A percentile compares a stretch with the other conserved stretches of the same genome.
Conservation (phyloP, 64 coral and sea anemone genomes). For the Porites australiensis region DNA sequence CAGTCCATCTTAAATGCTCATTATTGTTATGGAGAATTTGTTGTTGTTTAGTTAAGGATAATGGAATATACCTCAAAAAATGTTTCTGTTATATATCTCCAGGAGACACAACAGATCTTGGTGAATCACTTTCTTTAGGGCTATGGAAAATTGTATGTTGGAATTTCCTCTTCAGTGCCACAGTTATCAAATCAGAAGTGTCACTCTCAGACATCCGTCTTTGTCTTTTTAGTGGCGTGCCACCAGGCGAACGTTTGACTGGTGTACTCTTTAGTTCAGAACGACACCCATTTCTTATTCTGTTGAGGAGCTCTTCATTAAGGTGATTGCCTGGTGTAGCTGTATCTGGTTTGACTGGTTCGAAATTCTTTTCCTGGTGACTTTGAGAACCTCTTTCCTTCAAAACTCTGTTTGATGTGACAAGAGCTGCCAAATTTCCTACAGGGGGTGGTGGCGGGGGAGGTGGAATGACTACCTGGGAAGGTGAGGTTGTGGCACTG, state of each 20-base stretch:
- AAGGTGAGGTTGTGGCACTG: constrained; percentile 4
- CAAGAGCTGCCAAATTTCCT: background rate
- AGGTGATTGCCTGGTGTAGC: constrained; percentile 33
- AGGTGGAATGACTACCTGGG: constrained; percentile 53
- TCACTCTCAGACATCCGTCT: constrained; percentile 77
- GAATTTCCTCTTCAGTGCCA: constrained; percentile 89
- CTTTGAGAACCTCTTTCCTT: background rate
- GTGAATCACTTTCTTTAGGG: constrained; percentile 82
- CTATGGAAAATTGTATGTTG: constrained; percentile 73
- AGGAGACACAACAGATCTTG: constrained; percentile 50
- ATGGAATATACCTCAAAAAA: too few relatives aligned
- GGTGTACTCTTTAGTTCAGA: constrained; percentile 69
- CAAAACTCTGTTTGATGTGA: background rate
- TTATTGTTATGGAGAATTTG: too few relatives aligned
- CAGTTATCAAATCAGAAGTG: constrained; percentile 79
- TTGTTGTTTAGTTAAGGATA: too few relatives aligned
- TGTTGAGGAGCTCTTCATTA: constrained; percentile 75
- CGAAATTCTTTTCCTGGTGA: background rate
- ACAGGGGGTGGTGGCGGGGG: constrained; percentile 70
- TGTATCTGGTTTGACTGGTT: background rate
- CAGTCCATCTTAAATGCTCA: too few relatives aligned
- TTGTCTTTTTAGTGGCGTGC: constrained; percentile 81
- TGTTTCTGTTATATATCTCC: background rate
- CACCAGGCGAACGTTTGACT: constrained; percentile 66
- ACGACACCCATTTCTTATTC: constrained; percentile 66